Percentiles rank a stretch among this genome's conserved stretches.
These are phyloP conservation scores for Buteo buteo DNA, from an alignment of 2,113 vertebrate genomes.

Conservation along the genomic window DNA sequence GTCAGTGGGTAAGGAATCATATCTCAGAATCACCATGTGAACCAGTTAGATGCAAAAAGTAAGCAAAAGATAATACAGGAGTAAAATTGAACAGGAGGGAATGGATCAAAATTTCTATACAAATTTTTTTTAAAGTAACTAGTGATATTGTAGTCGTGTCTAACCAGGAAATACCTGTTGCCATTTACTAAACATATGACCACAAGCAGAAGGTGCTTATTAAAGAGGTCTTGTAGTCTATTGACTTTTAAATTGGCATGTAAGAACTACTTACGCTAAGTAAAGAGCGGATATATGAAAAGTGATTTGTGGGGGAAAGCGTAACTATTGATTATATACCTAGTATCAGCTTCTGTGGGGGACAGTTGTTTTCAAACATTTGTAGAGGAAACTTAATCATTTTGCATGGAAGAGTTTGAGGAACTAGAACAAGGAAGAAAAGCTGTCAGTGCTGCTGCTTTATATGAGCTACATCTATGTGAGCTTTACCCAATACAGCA, in stretches of 20 bases:
- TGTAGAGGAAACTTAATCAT: neutral
- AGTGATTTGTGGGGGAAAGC: neutral
- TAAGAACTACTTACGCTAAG: neutral
- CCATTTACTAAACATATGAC: neutral
- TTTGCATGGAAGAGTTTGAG: neutral
- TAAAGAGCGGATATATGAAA: neutral
- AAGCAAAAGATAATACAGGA: neutral
- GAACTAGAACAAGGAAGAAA: neutral
- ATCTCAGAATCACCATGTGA: neutral
- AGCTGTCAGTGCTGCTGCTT: neutral
- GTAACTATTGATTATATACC: neutral
- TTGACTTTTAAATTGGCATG: neutral
- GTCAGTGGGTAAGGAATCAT: neutral
- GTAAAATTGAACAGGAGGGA: neutral
- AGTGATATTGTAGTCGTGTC: neutral
- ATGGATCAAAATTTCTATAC: neutral
- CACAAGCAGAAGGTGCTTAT: neutral
- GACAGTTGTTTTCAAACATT: neutral
- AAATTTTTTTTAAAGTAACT: neutral
- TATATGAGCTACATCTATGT: rapidly evolving
- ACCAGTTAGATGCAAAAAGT: neutral
- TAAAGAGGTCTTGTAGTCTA: neutral
- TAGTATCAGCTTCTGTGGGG: neutral
- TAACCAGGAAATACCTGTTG: neutral
- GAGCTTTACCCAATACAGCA: neutral